A percentile compares a stretch with the other conserved stretches of the same genome.
Evolutionary conservation across 1,140 invertebrate species (phyloP).

Genomic region (Triops longicaudatus): DNA sequence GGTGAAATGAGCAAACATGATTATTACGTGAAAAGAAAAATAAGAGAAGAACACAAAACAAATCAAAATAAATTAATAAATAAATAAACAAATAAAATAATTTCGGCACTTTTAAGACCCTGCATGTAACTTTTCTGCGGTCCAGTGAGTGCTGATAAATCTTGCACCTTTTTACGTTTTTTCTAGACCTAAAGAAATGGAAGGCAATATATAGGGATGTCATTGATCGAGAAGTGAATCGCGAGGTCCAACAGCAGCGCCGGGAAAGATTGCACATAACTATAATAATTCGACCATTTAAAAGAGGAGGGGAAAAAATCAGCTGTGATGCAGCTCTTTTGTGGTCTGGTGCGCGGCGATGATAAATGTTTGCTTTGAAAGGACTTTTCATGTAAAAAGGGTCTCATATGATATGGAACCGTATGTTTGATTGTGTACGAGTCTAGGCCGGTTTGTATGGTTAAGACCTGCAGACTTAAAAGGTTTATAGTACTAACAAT

Average conservation of each 20-base stretch:
- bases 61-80: too few relatives aligned
- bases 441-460: background rate
- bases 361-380: conserved; percentile 13
- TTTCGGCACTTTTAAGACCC: too few relatives aligned
- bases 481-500: background rate
- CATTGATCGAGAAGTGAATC: conserved; percentile 2
- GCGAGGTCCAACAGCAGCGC: background rate
- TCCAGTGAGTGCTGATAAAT: background rate
- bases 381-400: conserved; percentile 1
- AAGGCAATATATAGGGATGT: background rate
- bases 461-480: conserved; percentile 12
- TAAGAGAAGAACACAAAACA: too few relatives aligned
- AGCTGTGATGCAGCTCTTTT: background rate
- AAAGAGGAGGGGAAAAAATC: background rate
- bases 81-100: too few relatives aligned
- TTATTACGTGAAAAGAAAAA: too few relatives aligned
- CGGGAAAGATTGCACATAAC: background rate
- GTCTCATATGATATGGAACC: background rate
- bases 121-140: background rate
- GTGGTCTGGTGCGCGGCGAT: background rate
- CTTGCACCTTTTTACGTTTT: background rate
- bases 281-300: background rate
- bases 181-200: background rate
- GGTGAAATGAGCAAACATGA: too few relatives aligned
- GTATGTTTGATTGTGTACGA: background rate